Percentiles rank a stretch among this genome's conserved stretches.
Evolutionary conservation across 2,113 vertebrate genomes (phyloP).

Genomic region (Campylomormyrus numenius): DNA sequence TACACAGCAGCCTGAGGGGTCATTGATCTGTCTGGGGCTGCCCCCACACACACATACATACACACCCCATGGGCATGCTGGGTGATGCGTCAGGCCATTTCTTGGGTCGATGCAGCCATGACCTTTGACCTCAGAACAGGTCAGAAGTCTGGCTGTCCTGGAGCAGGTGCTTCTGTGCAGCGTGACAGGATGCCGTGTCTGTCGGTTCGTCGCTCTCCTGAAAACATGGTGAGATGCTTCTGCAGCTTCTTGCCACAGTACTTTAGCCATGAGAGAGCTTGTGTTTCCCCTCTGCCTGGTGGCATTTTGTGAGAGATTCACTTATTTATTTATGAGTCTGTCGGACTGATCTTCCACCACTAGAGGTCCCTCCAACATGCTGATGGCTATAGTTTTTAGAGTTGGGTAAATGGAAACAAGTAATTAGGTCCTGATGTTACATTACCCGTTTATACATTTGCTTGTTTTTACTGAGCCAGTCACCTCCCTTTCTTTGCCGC

Average conservation of each 20-base stretch:
- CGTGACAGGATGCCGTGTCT: background rate
- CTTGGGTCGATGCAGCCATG: conserved; percentile 65
- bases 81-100: conserved; percentile 79
- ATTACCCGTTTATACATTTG: background rate
- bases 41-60: background rate
- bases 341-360: background rate
- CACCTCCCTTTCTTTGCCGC: background rate
- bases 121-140: background rate
- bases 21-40: conserved; percentile 85
- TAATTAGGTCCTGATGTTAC: background rate
- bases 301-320: background rate
- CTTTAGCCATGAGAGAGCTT: background rate
- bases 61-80: conserved; percentile 9
- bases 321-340: background rate
- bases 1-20: conserved; percentile 69
- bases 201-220: background rate
- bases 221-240: background rate
- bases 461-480: background rate
- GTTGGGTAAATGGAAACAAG: background rate
- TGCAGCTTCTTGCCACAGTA: background rate
- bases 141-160: background rate
- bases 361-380: background rate
- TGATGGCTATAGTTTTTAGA: background rate
- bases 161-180: background rate
- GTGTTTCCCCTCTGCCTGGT: background rate